Percentiles rank a stretch among this genome's conserved stretches.
Conservation (phyloP, 2,888 invertebrate genomes). For the Cheilosia grossa region DNA sequence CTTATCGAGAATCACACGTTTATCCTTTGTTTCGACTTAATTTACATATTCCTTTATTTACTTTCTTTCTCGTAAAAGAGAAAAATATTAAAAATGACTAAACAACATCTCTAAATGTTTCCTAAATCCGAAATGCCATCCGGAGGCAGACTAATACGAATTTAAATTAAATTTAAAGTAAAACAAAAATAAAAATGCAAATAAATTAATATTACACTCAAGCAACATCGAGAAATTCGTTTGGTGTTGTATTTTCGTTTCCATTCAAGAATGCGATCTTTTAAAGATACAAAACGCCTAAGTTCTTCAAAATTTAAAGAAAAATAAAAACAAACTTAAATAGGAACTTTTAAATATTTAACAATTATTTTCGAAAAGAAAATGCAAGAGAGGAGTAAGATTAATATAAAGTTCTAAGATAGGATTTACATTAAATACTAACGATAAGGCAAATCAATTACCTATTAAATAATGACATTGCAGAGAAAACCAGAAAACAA, state of each 20-base stretch:
- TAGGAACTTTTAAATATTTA: constrained; percentile 35
- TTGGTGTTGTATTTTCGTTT: constrained; percentile 60
- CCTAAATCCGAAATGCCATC: constrained; percentile 72
- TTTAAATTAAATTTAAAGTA: constrained; percentile 70
- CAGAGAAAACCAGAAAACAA: constrained; percentile 34
- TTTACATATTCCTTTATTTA: neutral
- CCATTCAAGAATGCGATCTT: constrained; percentile 10
- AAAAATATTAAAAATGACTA: constrained; percentile 32
- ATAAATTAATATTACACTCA: constrained; percentile 52
- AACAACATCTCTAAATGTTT: constrained; percentile 58
- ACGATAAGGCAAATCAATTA: constrained; percentile 74
- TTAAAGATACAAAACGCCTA: constrained; percentile 37
- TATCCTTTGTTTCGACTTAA: constrained; percentile 7
- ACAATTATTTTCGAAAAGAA: constrained; percentile 60
- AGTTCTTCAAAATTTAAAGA: constrained; percentile 43
- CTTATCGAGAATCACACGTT: constrained; percentile 25
- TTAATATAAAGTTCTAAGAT: constrained; percentile 68
- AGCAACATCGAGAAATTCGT: constrained; percentile 67
- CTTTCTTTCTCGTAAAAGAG: neutral
- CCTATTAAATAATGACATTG: constrained; percentile 71
- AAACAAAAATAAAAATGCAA: constrained; percentile 27
- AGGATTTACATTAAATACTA: constrained; percentile 73
- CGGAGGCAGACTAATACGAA: constrained; percentile 73
- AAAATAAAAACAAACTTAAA: constrained; percentile 27
- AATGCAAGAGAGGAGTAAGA: constrained; percentile 64